A percentile compares a stretch with the other conserved stretches of the same genome.
Evolutionary conservation across 2,888 invertebrate genomes (phyloP).

Genomic region (Drosophila neutralis): DNA sequence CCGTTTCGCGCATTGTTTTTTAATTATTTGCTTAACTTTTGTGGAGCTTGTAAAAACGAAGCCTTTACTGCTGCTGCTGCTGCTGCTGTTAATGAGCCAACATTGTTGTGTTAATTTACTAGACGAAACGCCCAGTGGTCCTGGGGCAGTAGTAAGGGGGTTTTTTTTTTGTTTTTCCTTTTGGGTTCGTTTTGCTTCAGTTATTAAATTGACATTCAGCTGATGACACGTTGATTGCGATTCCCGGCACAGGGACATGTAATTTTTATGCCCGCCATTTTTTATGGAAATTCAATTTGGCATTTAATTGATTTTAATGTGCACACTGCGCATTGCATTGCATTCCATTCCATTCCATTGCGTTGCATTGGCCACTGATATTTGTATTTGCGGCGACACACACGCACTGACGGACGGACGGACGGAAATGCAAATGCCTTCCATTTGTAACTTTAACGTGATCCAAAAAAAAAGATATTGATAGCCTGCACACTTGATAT

Average conservation of each 20-base stretch:
- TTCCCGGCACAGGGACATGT: slow-evolving; percentile 77
- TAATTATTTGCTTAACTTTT: slow-evolving; percentile 74
- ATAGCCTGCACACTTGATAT: slow-evolving; percentile 64
- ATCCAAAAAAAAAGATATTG: slow-evolving; percentile 19
- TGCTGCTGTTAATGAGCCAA: slow-evolving; percentile 80
- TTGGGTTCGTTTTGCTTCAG: slow-evolving; percentile 38
- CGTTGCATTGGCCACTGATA: slow-evolving; percentile 26
- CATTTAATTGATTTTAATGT: slow-evolving; percentile 82
- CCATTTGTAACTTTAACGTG: slow-evolving; percentile 28
- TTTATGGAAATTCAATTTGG: slow-evolving; percentile 79
- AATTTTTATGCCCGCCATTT: slow-evolving; percentile 75
- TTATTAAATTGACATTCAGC: slow-evolving; percentile 75
- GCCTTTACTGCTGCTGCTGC: slow-evolving; percentile 19
- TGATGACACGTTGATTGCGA: slow-evolving; percentile 78
- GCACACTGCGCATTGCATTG: slow-evolving; percentile 38
- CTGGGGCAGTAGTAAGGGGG: slow-evolving; percentile 33
- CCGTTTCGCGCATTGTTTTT: slow-evolving; percentile 69
- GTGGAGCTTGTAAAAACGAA: slow-evolving; percentile 67
- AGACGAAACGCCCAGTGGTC: slow-evolving; percentile 44
- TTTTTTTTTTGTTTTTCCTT: slow-evolving; percentile 2
- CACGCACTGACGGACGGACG: neutral
- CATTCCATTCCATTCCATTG: slow-evolving; percentile 7
- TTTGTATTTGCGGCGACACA: slow-evolving; percentile 46
- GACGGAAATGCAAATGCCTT: slow-evolving; percentile 66
- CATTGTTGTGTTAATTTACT: slow-evolving; percentile 84